Evolutionary conservation across 2,888 invertebrate species (phyloP).

Genomic region (Eustalomyia histrio): DNA sequence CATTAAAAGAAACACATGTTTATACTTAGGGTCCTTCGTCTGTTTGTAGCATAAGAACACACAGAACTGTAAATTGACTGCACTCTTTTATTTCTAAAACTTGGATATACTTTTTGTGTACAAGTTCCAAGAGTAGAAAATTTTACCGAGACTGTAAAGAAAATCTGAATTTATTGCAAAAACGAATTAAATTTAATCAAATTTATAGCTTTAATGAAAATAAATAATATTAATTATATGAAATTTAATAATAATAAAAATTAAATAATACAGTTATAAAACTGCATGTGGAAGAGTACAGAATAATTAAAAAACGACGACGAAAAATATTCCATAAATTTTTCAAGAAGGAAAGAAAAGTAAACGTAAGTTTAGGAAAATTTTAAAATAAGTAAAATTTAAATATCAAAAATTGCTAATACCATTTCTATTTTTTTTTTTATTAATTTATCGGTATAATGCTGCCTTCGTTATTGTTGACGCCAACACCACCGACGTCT

Average conservation of each 20-base stretch:
- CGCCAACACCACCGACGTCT: constrained; percentile 61
- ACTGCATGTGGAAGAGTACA: constrained; percentile 16
- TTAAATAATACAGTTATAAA: constrained; percentile 6
- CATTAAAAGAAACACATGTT: too few species aligned
- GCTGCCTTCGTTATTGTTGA: constrained; percentile 34
- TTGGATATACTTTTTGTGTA: constrained; percentile 37
- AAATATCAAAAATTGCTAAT: constrained; percentile 27
- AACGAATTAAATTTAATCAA: constrained; percentile 8
- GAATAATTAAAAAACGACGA: neutral
- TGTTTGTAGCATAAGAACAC: too few species aligned
- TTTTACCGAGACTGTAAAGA: constrained; percentile 28
- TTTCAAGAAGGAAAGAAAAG: constrained; percentile 31
- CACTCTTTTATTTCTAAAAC: neutral
- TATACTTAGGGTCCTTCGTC: too few species aligned
- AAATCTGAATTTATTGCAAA: constrained; percentile 16
- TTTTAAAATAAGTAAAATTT: neutral
- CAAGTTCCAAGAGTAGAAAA: constrained; percentile 32
- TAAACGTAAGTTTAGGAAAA: constrained; percentile 45
- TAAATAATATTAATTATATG: neutral
- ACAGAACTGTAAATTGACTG: too few species aligned
- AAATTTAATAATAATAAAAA: neutral
- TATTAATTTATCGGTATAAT: constrained; percentile 50
- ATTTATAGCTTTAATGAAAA: constrained; percentile 15
- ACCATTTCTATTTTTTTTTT: constrained; percentile 46
- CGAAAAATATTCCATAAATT: constrained; percentile 56